A percentile compares a stretch with the other conserved stretches of the same genome.
Evolutionary conservation across 2,113 vertebrate genomes (phyloP).

Genomic region (Pristiophorus japonicus): DNA sequence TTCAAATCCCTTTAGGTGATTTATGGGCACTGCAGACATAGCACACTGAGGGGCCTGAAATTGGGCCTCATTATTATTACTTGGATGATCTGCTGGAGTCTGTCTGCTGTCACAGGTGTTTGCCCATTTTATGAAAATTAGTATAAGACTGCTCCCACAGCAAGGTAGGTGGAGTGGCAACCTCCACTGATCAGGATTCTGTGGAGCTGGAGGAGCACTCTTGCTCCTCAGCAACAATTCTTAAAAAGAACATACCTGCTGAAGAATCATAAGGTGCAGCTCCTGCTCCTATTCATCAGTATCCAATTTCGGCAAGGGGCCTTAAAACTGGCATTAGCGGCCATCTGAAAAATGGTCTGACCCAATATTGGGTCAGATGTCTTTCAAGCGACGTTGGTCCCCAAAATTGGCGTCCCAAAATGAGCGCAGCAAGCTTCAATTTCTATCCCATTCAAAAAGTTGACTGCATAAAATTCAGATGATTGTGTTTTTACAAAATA

Average conservation of each 20-base stretch:
- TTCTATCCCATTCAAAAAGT: too few species aligned
- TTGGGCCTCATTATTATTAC: background rate
- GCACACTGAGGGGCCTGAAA: background rate
- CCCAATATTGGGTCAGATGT: too few species aligned
- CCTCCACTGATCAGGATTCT: background rate
- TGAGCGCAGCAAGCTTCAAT: too few species aligned
- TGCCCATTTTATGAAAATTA: background rate
- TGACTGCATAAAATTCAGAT: too few species aligned
- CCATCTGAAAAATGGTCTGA: too few species aligned
- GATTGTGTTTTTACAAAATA: too few species aligned
- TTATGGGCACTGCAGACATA: background rate
- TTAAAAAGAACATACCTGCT: background rate
- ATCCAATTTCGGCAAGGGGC: background rate
- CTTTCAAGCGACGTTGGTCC: too few species aligned
- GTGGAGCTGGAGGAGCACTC: background rate
- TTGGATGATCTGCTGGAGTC: background rate
- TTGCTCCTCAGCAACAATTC: background rate
- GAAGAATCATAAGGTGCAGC: too few species aligned
- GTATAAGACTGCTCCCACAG: background rate
- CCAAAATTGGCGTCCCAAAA: too few species aligned
- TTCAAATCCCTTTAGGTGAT: background rate
- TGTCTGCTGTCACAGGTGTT: background rate
- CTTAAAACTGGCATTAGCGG: background rate
- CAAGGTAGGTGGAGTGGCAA: background rate
- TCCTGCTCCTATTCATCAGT: background rate